These are phyloP conservation scores for Nematopogon swammerdamellus DNA, from an alignment of 2,888 invertebrate genomes.

Conservation along the genomic window DNA sequence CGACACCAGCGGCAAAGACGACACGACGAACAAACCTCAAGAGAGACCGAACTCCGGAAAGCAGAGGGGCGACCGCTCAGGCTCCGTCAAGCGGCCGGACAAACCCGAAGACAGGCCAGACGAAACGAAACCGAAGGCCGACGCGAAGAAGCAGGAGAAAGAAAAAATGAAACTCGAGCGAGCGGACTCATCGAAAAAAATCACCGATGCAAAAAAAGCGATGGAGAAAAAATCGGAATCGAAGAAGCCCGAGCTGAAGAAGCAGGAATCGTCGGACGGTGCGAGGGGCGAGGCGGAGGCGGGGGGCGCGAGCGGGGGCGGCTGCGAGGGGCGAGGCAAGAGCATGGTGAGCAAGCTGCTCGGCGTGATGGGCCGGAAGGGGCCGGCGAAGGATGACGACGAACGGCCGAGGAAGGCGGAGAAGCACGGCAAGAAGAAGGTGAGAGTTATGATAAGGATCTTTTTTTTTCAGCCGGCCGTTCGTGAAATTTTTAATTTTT, in stretches of 20 bases:
- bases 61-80: constrained; percentile 7
- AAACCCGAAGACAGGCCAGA: constrained; percentile 16
- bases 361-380: constrained; percentile 29
- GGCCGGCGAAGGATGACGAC: constrained; percentile 31
- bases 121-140: constrained; percentile 18
- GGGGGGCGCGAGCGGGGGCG: constrained; percentile 27
- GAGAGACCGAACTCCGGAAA: constrained; percentile 16
- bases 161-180: constrained; percentile 22
- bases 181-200: no score
- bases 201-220: no score
- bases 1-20: constrained; percentile 41
- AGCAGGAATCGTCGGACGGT: background rate
- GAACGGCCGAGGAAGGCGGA: constrained; percentile 22
- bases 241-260: background rate
- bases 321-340: constrained; percentile 21
- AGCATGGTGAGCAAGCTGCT: constrained; percentile 48
- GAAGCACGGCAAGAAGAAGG: constrained; percentile 39
- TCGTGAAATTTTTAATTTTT: no score
- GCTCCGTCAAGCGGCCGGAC: constrained; percentile 25
- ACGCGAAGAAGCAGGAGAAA: constrained; percentile 32
- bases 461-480: no score
- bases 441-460: no score
- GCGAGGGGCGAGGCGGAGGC: background rate
- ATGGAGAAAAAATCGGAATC: no score
- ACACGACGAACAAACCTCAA: constrained; percentile 26